A percentile compares a stretch with the other conserved stretches of the same genome.
These are phyloP conservation scores for Trichomycterus rosablanca DNA, from an alignment of 2,113 vertebrate genomes.

Conservation along the genomic window DNA sequence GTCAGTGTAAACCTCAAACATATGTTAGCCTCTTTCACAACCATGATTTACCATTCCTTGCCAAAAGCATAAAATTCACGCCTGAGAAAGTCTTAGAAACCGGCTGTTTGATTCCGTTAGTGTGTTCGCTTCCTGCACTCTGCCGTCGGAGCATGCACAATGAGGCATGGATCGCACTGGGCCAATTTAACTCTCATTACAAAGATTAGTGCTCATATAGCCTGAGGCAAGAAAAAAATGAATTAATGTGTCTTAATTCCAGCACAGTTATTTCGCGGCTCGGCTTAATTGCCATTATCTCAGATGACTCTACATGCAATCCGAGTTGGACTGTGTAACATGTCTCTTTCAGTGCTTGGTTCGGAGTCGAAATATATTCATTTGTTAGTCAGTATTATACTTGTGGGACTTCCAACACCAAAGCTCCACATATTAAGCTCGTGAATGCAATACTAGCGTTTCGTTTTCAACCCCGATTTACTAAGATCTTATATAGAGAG, in stretches of 20 bases:
- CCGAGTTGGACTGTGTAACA: background rate
- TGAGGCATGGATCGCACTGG: slow-evolving; percentile 37
- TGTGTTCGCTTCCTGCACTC: slow-evolving; percentile 19
- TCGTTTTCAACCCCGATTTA: no score
- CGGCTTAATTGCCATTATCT: slow-evolving; percentile 29
- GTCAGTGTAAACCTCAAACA: slow-evolving; percentile 2
- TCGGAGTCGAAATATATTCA: background rate
- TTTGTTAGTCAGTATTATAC: background rate
- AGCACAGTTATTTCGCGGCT: slow-evolving; percentile 7
- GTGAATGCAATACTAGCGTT: no score
- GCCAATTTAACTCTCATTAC: slow-evolving; percentile 46
- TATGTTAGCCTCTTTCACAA: background rate
- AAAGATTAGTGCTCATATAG: slow-evolving; percentile 37
- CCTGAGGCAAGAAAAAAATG: slow-evolving; percentile 18
- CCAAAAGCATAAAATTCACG: slow-evolving; percentile 4
- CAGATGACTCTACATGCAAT: slow-evolving; percentile 5
- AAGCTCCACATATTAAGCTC: no score
- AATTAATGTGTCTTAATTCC: slow-evolving; percentile 39
- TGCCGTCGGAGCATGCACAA: slow-evolving; percentile 22
- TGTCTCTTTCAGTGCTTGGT: no score
- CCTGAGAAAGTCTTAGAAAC: background rate
- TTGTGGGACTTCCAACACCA: background rate
- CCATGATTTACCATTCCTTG: background rate
- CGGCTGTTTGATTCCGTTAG: slow-evolving; percentile 23
- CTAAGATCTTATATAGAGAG: no score